Evolutionary conservation across 2,888 invertebrate species (phyloP).

Genomic region (Cerceris rybyensis): DNA sequence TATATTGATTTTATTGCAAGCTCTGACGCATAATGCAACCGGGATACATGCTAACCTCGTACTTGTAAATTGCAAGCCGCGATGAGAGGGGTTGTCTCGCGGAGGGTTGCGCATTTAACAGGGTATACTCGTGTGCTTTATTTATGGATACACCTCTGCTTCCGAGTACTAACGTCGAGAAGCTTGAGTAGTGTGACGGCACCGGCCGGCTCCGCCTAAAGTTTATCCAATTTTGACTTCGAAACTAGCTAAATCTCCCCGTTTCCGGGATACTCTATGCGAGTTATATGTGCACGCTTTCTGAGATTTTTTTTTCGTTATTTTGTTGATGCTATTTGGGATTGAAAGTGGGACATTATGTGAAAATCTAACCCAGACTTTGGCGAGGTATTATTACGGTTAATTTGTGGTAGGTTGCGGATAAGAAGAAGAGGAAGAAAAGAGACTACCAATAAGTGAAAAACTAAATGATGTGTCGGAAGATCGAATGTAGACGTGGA

Average conservation of each 20-base stretch:
- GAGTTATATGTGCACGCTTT: neutral
- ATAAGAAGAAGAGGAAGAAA: too few relatives aligned
- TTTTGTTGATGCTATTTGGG: too few relatives aligned
- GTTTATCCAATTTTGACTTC: slow-evolving; percentile 31
- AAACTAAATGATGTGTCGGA: too few relatives aligned
- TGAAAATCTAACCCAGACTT: too few relatives aligned
- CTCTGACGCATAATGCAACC: slow-evolving; percentile 11
- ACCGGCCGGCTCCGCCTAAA: neutral
- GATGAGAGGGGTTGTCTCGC: slow-evolving; percentile 39
- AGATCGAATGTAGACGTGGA: too few relatives aligned
- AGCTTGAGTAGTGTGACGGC: slow-evolving; percentile 33
- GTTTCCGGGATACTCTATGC: neutral
- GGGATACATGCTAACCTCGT: slow-evolving; percentile 23
- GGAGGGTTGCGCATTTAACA: slow-evolving; percentile 45
- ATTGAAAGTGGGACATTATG: too few relatives aligned
- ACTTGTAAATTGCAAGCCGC: slow-evolving; percentile 44
- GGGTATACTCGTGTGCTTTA: slow-evolving; percentile 25
- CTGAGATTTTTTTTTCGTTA: too few relatives aligned
- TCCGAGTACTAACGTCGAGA: slow-evolving; percentile 20
- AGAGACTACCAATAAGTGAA: too few relatives aligned
- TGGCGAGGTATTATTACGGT: too few relatives aligned
- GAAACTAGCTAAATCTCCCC: slow-evolving; percentile 26
- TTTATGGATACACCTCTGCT: slow-evolving; percentile 39
- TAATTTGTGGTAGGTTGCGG: too few relatives aligned
- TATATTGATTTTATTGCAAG: slow-evolving; percentile 38